These are phyloP conservation scores for Tetraodon nigroviridis DNA, from an alignment of 2,113 vertebrate species.

Conservation along the genomic window DNA sequence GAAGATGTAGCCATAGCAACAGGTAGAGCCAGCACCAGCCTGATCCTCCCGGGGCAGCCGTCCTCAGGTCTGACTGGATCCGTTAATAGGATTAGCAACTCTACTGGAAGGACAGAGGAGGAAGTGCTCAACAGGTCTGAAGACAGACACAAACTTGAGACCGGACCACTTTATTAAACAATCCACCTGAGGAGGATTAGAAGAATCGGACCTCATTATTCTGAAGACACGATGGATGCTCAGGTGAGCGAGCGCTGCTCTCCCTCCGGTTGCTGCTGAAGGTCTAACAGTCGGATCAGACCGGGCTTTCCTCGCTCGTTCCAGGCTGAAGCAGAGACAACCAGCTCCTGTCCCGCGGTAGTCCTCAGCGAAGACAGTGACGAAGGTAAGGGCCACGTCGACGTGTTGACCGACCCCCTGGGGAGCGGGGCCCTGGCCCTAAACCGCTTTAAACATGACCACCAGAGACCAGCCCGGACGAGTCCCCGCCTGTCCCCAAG, in stretches of 20 bases:
- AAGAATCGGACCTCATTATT: constrained; percentile 3
- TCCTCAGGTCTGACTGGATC: constrained; percentile 54
- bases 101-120: constrained; percentile 23
- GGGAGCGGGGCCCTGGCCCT: neutral
- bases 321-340: constrained; percentile 30
- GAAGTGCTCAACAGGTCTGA: constrained; percentile 10
- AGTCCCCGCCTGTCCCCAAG: constrained; percentile 12
- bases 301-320: constrained; percentile 21
- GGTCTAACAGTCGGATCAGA: neutral
- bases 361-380: constrained; percentile 59
- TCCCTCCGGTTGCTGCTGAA: neutral
- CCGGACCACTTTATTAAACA: neutral
- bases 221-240: constrained; percentile 19
- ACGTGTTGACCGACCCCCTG: neutral
- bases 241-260: constrained; percentile 44
- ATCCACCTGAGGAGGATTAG: neutral
- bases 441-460: constrained; percentile 1
- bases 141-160: neutral
- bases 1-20: constrained; percentile 4
- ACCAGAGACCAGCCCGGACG: constrained; percentile 62
- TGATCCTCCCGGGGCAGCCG: constrained; percentile 48
- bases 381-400: constrained; percentile 69
- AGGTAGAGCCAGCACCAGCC: constrained; percentile 19
- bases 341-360: constrained; percentile 12
- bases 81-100: constrained; percentile 71